phyloP scores from a whole-genome alignment of 64 coral and sea anemone species.

The Stichodactyla helianthus region DNA sequence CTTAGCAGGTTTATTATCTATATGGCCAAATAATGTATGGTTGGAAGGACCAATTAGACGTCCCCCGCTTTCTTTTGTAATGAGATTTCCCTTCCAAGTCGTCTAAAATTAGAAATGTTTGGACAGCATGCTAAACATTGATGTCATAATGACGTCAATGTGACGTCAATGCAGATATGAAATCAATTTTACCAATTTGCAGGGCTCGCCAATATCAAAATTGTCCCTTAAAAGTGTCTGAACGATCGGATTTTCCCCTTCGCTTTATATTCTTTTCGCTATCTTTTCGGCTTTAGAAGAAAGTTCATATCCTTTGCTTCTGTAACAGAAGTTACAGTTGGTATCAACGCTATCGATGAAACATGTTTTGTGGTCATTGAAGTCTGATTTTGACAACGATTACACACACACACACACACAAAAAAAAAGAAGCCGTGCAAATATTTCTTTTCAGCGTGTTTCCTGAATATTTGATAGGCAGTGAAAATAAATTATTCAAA shows the following conservation, averaged over 20 bases:
- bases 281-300: not conserved
- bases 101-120: constrained; percentile 26
- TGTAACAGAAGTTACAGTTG: not conserved
- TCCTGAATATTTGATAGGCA: constrained; percentile 4
- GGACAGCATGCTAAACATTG: constrained; percentile 14
- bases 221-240: not conserved
- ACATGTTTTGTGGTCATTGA: not conserved
- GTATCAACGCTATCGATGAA: not conserved
- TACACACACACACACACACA: too few species aligned
- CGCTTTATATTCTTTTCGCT: not conserved
- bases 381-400: not conserved
- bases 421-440: not conserved
- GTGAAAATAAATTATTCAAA: constrained; percentile 4
- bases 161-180: constrained; percentile 12
- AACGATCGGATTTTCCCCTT: not conserved
- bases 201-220: not conserved
- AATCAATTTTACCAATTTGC: constrained; percentile 13
- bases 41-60: not conserved
- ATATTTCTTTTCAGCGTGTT: not conserved
- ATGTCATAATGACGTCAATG: constrained; percentile 21
- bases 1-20: not conserved
- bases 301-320: not conserved
- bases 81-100: not conserved
- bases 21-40: not conserved
- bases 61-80: not conserved